Evolutionary conservation across 2,113 vertebrate species (phyloP).

Genomic region (Cervus canadensis): DNA sequence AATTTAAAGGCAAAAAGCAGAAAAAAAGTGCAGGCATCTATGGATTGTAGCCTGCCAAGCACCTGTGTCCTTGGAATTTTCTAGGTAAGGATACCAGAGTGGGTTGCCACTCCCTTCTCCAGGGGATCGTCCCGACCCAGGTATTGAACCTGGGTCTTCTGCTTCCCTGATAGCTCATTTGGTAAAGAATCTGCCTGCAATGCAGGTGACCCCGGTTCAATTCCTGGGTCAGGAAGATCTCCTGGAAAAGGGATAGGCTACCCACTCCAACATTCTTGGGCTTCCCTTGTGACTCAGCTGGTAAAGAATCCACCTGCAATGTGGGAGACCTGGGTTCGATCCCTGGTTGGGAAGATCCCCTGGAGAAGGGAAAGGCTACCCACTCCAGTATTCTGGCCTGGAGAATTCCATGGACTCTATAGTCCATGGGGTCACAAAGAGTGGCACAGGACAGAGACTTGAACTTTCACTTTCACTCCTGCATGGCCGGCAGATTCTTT

Average conservation of each 20-base stretch:
- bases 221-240: background rate
- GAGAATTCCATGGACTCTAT: background rate
- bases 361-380: background rate
- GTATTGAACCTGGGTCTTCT: background rate
- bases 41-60: background rate
- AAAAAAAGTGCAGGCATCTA: background rate
- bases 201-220: background rate
- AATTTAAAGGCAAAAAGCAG: background rate
- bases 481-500: background rate
- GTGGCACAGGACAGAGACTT: background rate
- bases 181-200: background rate
- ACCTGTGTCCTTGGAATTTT: background rate
- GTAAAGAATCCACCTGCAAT: background rate
- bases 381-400: background rate
- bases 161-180: background rate
- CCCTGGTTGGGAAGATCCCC: background rate
- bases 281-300: background rate
- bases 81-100: background rate
- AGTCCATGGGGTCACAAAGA: background rate
- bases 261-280: background rate
- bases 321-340: background rate
- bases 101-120: background rate
- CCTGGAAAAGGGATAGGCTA: background rate
- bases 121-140: background rate
- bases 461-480: background rate